Evolutionary conservation across 1,140 invertebrate genomes (phyloP), one percentile per base, ranked within the genome.

Genomic region (Leucophenga varia): DNA sequence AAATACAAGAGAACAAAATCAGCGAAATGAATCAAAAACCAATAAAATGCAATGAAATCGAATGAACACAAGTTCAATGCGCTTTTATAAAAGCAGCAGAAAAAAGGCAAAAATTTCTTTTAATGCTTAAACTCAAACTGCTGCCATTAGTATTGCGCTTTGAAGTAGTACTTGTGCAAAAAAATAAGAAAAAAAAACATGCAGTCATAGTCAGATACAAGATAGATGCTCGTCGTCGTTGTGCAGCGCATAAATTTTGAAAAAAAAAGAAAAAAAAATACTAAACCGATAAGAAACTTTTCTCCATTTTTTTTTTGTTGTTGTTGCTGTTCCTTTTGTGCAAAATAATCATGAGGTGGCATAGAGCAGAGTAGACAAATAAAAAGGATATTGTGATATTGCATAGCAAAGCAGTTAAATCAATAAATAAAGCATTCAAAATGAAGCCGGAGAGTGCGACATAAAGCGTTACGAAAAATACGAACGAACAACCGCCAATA

Each of bases 381-480:
- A 34, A 13, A n/a, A 14, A 9, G 13, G 31, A 34, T 34, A 34
- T 9, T 9, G 4, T 34, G 57, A 65, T 61, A 64, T 64, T 61
- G 59, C 63, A 64, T 64, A 59, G 59, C 63, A 67, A 65, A 65
- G 22, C 22, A 35, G 64, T 67, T 67, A 67, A 67, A 67, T 67
- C 64, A 67, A 67, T 67, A 67, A 67, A 67, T 68, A 67, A 67
- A 68, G 64, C 64, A 67, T 64, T 54, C 57, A 57, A 47, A 45
- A 49, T 25, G 38, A 34, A 34, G 4, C 8, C 5, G 17, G 17
- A 8, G 18, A 25, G 5, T n/a, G n/a, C 12, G 7, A 8, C 25
- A 30, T 30, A 30, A 30, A 30, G 25, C 25, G 25, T 30, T 30
- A n/a, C 7, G n/a, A 30, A 8, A 30, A 8, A 30, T 30, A 30